Base-by-base conservation (phyloP, 2,888 invertebrate genomes). In the Eupithecia dodoneata region DNA sequence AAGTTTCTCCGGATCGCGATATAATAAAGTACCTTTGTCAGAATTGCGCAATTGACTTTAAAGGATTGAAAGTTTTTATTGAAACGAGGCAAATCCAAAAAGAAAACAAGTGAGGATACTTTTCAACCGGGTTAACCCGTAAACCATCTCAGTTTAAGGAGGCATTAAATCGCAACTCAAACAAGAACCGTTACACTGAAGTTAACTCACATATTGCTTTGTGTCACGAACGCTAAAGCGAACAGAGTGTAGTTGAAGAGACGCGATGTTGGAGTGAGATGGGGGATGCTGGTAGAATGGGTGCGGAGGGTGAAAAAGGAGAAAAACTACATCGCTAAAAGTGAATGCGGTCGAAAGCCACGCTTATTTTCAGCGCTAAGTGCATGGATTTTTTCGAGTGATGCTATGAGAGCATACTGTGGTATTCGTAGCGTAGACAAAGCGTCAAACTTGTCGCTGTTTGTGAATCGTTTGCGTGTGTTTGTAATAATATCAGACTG, bases 131-230 rank as follows among this genome's bases (percentile, higher is more conserved):
- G 93, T 92, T 94, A 94, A 94, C 94, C 94, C 93, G 93, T 94
- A 94, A 95, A 95, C 93, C 94, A 94, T 94, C 94, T 93, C 93
- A 93, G 94, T 94, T 95, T 93, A 94, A 94, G 94, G 94, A 93
- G 93, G 94, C 95, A 94, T 95, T 94, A 95, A 94, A 95, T 94
- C 93, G 94, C 94, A 94, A 95, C 94, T 94, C 94, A 94, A 94
- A 95, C 95, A 94, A 94, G 94, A 93, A 91, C 93, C 92, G 94
- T 94, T 94, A 94, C 93, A 93, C 88, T 90, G 93, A 94, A 94
- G 94, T 94, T 93, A 94, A 94, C 94, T 94, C 94, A 94, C 94
- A 94, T 94, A 95, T 94, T 94, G 94, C 94, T 94, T 94, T 94
- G 94, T 94, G 95, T 95, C 95, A 94, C 94, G 95, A 95, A 94